A percentile compares a stretch with the other conserved stretches of the same genome.
Conservation (phyloP, 2,113 vertebrate species). For the Melanocharis versteri region DNA sequence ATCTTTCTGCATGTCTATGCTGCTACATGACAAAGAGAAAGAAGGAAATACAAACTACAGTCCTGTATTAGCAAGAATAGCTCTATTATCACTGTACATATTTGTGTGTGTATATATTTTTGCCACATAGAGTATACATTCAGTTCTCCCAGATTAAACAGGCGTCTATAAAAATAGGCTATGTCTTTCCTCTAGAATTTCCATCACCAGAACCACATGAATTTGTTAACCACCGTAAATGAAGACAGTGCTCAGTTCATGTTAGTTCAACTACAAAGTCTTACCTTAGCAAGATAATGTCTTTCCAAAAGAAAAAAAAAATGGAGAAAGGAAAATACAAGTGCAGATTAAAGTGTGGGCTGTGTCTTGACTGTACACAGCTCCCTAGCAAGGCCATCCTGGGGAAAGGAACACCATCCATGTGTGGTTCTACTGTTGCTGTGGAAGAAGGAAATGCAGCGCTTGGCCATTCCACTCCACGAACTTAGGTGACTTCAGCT, state of each 20-base stretch:
- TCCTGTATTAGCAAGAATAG: constrained; percentile 46
- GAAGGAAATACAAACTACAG: background rate
- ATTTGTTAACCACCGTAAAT: background rate
- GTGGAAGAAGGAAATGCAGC: background rate
- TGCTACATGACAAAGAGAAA: background rate
- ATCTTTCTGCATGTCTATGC: background rate
- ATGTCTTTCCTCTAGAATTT: background rate
- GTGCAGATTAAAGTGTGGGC: background rate
- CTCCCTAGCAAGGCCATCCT: background rate
- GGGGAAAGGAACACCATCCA: background rate
- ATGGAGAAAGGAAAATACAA: background rate
- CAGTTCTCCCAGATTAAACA: constrained; percentile 10
- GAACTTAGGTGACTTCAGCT: background rate
- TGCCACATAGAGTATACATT: constrained; percentile 14
- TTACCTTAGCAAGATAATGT: background rate
- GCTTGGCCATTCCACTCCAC: background rate
- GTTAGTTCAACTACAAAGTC: background rate
- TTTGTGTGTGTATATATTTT: background rate
- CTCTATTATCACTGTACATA: constrained; percentile 33
- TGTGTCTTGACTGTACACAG: background rate
- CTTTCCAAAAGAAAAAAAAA: background rate
- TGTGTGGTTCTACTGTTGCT: accelerated
- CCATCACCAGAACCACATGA: background rate
- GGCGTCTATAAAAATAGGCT: constrained; percentile 1
- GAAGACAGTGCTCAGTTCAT: background rate